A percentile compares a stretch with the other conserved stretches of the same genome.
Evolutionary conservation across 2,113 vertebrate genomes (phyloP).

Genomic region (Poeciliopsis occidentalis): DNA sequence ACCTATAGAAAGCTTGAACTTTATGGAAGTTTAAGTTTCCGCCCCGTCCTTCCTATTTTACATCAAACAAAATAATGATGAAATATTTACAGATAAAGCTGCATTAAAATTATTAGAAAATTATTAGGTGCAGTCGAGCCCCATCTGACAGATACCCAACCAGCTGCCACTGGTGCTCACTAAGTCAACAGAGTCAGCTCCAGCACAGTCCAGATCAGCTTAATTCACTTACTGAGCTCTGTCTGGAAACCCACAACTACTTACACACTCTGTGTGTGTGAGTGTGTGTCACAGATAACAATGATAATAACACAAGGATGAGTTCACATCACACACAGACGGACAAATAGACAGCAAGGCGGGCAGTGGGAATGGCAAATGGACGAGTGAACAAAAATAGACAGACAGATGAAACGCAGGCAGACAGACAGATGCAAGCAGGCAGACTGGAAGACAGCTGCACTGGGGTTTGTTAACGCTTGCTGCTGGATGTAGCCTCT

Average conservation of each 20-base stretch:
- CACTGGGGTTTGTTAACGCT: slow-evolving; percentile 24
- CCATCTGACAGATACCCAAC: background rate
- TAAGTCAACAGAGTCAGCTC: slow-evolving; percentile 60
- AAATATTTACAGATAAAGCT: background rate
- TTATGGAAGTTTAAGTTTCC: too few species aligned
- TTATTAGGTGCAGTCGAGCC: background rate
- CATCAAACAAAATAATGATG: background rate
- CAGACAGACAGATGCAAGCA: slow-evolving; percentile 1
- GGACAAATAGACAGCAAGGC: slow-evolving; percentile 37
- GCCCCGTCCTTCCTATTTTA: too few species aligned
- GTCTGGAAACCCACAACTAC: slow-evolving; percentile 64
- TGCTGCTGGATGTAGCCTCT: slow-evolving; percentile 6
- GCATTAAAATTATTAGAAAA: background rate
- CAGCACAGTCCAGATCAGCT: slow-evolving; percentile 58
- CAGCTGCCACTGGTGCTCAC: background rate
- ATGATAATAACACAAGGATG: slow-evolving; percentile 40
- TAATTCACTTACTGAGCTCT: slow-evolving; percentile 69
- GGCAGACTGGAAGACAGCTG: slow-evolving; percentile 15
- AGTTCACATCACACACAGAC: slow-evolving; percentile 53
- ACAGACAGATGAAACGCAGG: slow-evolving; percentile 41
- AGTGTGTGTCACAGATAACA: slow-evolving; percentile 49
- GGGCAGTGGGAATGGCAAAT: slow-evolving; percentile 40
- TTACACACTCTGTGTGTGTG: slow-evolving; percentile 32
- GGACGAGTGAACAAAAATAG: slow-evolving; percentile 51
- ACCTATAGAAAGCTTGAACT: too few species aligned